phyloP scores from a whole-genome alignment of 2,888 invertebrate species.

The Morpho deidamia region DNA sequence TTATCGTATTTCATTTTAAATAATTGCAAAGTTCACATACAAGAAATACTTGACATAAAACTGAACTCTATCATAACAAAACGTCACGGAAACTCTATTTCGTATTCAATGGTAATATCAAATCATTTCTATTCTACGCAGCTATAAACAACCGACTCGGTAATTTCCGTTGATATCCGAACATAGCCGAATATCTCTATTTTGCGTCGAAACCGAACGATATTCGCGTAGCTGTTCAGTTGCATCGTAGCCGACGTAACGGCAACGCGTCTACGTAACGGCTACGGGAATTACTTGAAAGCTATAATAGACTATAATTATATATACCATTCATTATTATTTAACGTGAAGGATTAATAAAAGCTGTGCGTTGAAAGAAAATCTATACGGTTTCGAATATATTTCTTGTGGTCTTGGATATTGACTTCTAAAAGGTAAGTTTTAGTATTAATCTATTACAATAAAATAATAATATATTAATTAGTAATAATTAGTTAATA shows the following conservation, averaged over 20 bases:
- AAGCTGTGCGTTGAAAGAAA: not conserved
- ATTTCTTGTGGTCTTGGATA: constrained; percentile 4
- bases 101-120: constrained; percentile 6
- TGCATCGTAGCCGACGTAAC: constrained; percentile 57
- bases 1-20: too few relatives aligned
- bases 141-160: constrained; percentile 54
- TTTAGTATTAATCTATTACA: not conserved
- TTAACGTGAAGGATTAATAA: not conserved
- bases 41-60: too few relatives aligned
- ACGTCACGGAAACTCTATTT: constrained; percentile 3
- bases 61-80: not conserved
- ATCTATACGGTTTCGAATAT: not conserved
- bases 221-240: constrained; percentile 60
- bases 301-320: constrained; percentile 5
- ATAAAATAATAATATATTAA: not conserved
- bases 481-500: too few relatives aligned
- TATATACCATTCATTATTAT: not conserved
- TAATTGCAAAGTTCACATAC: too few relatives aligned
- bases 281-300: constrained; percentile 13
- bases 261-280: constrained; percentile 22
- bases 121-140: constrained; percentile 23
- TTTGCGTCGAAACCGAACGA: constrained; percentile 38
- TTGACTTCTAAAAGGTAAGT: constrained; percentile 4
- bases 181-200: constrained; percentile 44
- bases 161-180: constrained; percentile 50